Evolutionary conservation across 2,113 vertebrate genomes (phyloP), one percentile per base, ranked within the genome.

Genomic region (Triplophysa siluroides): DNA sequence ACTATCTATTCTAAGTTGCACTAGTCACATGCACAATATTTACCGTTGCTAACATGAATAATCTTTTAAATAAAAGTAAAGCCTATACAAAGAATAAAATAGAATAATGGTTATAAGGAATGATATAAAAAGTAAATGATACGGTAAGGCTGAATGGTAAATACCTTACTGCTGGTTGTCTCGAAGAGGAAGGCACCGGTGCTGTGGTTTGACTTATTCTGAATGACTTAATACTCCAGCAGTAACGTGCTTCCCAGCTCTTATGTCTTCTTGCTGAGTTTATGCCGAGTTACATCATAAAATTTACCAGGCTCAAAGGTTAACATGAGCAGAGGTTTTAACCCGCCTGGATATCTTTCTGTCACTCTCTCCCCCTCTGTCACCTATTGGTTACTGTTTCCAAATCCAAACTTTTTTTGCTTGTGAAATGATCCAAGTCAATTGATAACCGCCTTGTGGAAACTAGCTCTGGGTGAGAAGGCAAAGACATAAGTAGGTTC

Each of bases 301-400:
- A 21, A n/a, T 65, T 83, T 78, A 85, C n/a, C 50, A 80, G 38
- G 61, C 23, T 62, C 79, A 85, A 83, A 85, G 79, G 58, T 83
- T 76, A 85, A 62, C 60, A 76, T 23, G 76, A 76, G 71, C 81
- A 83, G 65, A 83, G 74, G 77, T 79, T 67, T 61, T 8, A 1
- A 38, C 69, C 54, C n/a, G 16, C 4, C 14, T 50, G 47, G 11
- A 66, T 47, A 24, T 66, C 79, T 23, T 21, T 21, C 65, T 33
- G 43, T 58, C 13, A 21, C 45, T 41, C 38, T 60, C 54, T 33
- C 65, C 38, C 43, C 47, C 54, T 14, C 45, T 41, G 38, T 26
- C 11, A 18, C 56, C 21, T 41, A 14, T 16, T 12, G 26, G 23
- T 18, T 70, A 18, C 63, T 41, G 21, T 19, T n/a, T 58, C 19